Evolutionary conservation across 2,888 invertebrate species (phyloP).

Genomic region (Koerneria pararmatus): DNA sequence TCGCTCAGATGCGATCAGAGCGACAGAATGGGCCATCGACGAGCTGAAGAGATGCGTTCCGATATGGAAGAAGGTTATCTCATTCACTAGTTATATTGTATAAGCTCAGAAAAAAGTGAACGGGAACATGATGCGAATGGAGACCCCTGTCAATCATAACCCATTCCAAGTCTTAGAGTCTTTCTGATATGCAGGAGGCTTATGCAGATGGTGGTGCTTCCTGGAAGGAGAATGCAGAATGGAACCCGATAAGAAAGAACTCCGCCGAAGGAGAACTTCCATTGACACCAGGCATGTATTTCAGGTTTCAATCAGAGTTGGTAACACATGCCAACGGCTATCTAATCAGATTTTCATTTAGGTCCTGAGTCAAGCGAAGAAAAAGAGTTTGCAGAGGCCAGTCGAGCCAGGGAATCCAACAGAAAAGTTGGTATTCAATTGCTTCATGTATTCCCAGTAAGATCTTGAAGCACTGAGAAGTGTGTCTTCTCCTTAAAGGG

Average conservation of each 20-base stretch:
- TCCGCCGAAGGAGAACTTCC: too few species aligned
- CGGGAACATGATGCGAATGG: too few species aligned
- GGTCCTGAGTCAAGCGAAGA: too few species aligned
- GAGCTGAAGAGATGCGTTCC: constrained; percentile 48
- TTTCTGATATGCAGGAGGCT: constrained; percentile 19
- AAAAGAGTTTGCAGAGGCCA: constrained; percentile 17
- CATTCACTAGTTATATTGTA: too few species aligned
- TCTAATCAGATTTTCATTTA: too few species aligned
- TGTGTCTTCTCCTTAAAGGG: not conserved
- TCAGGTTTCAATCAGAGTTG: too few species aligned
- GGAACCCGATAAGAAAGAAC: too few species aligned
- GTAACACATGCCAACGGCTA: too few species aligned
- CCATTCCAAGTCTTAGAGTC: not conserved
- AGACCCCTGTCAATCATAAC: not conserved
- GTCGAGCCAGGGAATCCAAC: constrained; percentile 4
- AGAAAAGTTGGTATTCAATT: constrained; percentile 10
- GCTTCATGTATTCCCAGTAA: not conserved
- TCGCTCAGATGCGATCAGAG: constrained; percentile 49
- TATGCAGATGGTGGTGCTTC: constrained; percentile 20
- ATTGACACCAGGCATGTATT: too few species aligned
- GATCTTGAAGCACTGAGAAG: not conserved
- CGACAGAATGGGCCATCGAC: constrained; percentile 48
- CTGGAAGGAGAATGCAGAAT: constrained; percentile 23
- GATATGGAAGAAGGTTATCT: constrained; percentile 55
- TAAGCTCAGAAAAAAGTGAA: too few species aligned